Evolutionary conservation across 2,113 vertebrate species (phyloP).

Genomic region (Suricata suricatta): DNA sequence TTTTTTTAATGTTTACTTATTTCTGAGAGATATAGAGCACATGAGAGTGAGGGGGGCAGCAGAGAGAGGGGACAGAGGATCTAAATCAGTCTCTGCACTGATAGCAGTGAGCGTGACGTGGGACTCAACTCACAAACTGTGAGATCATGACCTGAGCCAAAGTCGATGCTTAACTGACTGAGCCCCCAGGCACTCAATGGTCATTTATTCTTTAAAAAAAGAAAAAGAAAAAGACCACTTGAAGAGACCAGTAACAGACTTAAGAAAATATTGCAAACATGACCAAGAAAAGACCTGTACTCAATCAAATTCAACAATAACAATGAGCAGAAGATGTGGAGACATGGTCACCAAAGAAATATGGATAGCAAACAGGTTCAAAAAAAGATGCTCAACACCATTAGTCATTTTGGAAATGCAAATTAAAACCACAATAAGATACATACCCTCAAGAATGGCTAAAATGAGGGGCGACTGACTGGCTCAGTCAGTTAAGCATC

Average conservation of each 20-base stretch:
- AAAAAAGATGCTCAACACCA: neutral
- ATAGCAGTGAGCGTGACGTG: no score
- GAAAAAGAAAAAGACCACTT: neutral
- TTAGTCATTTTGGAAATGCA: neutral
- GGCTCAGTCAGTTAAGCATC: no score
- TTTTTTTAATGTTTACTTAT: no score
- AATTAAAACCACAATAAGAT: constrained; percentile 6
- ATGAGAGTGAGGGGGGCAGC: no score
- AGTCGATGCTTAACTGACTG: no score
- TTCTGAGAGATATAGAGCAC: no score
- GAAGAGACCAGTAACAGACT: neutral
- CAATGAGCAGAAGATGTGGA: neutral
- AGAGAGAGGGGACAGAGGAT: no score
- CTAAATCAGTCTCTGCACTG: no score
- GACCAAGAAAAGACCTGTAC: neutral
- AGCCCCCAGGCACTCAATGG: neutral
- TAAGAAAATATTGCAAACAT: neutral
- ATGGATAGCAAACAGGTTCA: neutral
- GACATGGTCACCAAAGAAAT: neutral
- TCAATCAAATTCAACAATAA: constrained; percentile 40
- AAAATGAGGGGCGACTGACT: no score
- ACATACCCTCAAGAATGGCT: neutral
- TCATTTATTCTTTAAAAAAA: neutral
- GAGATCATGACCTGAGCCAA: no score
- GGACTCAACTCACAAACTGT: no score